Percentiles rank a stretch among this genome's conserved stretches.
Evolutionary conservation across 2,888 invertebrate genomes (phyloP).

Genomic region (Phoenoteleia sp.): DNA sequence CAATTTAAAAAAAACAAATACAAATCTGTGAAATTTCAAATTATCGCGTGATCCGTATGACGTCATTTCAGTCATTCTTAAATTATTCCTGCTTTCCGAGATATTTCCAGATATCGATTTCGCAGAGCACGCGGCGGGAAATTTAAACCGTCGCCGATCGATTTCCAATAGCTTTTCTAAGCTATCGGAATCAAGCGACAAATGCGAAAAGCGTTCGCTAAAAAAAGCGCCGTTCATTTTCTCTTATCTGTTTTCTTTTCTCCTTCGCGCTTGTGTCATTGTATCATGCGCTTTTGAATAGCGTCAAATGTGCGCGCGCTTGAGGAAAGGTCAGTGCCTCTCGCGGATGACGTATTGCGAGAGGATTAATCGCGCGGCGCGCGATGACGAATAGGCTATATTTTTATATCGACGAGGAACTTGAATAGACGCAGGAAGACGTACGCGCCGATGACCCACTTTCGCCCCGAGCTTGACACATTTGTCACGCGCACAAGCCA

Average conservation of each 20-base stretch:
- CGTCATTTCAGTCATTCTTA: no score
- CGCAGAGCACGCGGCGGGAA: neutral
- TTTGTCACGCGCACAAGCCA: slow-evolving; percentile 45
- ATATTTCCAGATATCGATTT: slow-evolving; percentile 23
- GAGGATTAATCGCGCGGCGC: slow-evolving; percentile 61
- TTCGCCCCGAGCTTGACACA: slow-evolving; percentile 56
- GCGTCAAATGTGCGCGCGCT: slow-evolving; percentile 6
- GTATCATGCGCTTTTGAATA: neutral
- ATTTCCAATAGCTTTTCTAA: neutral
- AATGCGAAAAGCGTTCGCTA: neutral
- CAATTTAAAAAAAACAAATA: no score
- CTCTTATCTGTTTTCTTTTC: slow-evolving; percentile 31
- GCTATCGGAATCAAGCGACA: slow-evolving; percentile 1
- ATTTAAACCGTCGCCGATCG: neutral
- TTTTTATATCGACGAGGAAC: slow-evolving; percentile 66
- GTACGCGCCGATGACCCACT: slow-evolving; percentile 50
- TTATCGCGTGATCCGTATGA: no score
- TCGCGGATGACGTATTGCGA: slow-evolving; percentile 45
- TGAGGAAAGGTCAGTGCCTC: slow-evolving; percentile 81
- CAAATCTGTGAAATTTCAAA: no score
- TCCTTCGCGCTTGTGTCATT: neutral
- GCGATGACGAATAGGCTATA: slow-evolving; percentile 62
- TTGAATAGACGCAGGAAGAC: slow-evolving; percentile 60
- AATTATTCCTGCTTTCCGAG: no score
- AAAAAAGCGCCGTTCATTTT: neutral